Conservation (phyloP, 2,888 invertebrate genomes). For the Lucinisca nassula region DNA sequence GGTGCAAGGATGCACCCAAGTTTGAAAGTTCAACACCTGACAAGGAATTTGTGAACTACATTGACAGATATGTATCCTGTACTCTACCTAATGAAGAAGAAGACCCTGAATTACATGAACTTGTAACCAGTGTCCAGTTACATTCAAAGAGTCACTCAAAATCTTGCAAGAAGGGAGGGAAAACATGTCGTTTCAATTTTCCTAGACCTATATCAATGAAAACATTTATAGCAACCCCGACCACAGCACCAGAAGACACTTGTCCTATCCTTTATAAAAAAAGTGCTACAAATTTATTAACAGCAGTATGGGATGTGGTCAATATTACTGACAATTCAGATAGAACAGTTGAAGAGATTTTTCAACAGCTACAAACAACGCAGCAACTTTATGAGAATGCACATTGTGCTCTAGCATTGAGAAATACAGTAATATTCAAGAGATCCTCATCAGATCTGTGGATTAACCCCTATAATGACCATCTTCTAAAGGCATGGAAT, state of each 20-base stretch:
- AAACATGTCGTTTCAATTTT: slow-evolving; percentile 55
- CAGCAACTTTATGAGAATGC: slow-evolving; percentile 36
- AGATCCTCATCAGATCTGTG: slow-evolving; percentile 39
- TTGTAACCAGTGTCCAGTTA: slow-evolving; percentile 59
- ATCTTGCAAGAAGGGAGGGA: slow-evolving; percentile 55
- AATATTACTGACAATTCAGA: background rate
- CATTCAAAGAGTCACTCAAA: slow-evolving; percentile 65
- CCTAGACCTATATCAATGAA: slow-evolving; percentile 50
- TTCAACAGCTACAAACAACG: slow-evolving; percentile 6
- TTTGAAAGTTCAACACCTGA: slow-evolving; percentile 27
- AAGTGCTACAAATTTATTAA: slow-evolving; percentile 24
- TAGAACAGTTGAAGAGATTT: slow-evolving; percentile 16
- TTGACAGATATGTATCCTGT: slow-evolving; percentile 57
- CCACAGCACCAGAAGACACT: slow-evolving; percentile 10
- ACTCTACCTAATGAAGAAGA: slow-evolving; percentile 39
- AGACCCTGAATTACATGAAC: slow-evolving; percentile 51
- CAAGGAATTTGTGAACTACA: slow-evolving; percentile 42
- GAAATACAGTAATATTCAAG: slow-evolving; percentile 37
- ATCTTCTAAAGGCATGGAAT: slow-evolving; percentile 59
- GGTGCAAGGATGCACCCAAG: slow-evolving; percentile 43
- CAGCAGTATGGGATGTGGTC: slow-evolving; percentile 22
- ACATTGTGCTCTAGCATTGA: slow-evolving; percentile 32
- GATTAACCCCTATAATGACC: slow-evolving; percentile 63
- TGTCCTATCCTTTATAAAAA: background rate
- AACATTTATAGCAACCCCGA: slow-evolving; percentile 45